Percentiles rank a stretch among this genome's conserved stretches.
phyloP scores from a whole-genome alignment of 2,888 invertebrate genomes.

The Dryobotodes eremita region DNA sequence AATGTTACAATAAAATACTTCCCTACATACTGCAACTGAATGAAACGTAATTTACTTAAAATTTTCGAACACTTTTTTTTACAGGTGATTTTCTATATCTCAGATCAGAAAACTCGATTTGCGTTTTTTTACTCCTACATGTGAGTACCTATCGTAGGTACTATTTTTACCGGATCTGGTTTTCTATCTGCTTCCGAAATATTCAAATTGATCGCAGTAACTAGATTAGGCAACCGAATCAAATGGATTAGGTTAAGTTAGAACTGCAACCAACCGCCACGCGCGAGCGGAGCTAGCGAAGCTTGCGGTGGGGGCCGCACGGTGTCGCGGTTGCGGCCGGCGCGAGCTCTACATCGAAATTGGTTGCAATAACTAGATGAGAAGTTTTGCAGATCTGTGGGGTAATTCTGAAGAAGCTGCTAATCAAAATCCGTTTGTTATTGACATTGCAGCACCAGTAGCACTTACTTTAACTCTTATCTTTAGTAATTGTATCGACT shows the following conservation, averaged over 20 bases:
- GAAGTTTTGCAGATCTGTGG: not conserved
- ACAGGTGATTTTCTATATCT: not conserved
- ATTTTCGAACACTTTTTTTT: not conserved
- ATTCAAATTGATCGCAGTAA: not conserved
- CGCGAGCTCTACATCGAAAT: too few relatives aligned
- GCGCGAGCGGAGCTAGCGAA: not conserved
- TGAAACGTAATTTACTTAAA: too few relatives aligned
- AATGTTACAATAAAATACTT: too few relatives aligned
- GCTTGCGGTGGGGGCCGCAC: not conserved
- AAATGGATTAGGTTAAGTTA: not conserved
- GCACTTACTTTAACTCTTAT: not conserved
- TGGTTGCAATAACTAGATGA: not conserved
- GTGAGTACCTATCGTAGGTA: not conserved
- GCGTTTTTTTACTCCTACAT: not conserved
- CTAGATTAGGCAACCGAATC: not conserved
- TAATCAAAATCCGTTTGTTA: not conserved
- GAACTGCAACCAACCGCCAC: not conserved
- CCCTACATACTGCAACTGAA: too few relatives aligned
- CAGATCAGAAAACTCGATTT: not conserved
- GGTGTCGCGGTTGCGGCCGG: not conserved
- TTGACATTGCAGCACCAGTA: not conserved
- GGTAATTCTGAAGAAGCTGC: not conserved
- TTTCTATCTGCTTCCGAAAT: not conserved
- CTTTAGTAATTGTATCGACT: not conserved
- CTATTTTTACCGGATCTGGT: too few relatives aligned